Conservation (phyloP, 2,888 invertebrate genomes). For the Drosophila tripunctata region DNA sequence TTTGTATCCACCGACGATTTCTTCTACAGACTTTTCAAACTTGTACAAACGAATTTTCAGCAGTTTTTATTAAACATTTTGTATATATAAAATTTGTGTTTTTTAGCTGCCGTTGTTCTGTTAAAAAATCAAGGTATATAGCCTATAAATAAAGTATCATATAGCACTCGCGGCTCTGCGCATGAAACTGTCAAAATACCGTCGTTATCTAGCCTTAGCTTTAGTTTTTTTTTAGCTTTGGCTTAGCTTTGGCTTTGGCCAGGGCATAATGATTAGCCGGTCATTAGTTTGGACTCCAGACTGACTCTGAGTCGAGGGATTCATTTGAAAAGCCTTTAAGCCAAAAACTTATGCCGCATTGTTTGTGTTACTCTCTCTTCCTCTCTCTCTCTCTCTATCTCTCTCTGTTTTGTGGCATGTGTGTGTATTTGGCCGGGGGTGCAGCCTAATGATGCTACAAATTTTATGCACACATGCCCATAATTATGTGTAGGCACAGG, state of each 20-base stretch:
- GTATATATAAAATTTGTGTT: constrained; percentile 1
- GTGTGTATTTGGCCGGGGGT: constrained; percentile 68
- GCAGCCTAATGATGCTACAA: constrained; percentile 76
- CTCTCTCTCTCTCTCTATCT: no score
- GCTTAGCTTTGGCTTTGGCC: constrained; percentile 48
- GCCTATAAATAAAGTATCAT: constrained; percentile 79
- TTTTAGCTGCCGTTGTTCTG: constrained; percentile 52
- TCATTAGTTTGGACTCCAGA: constrained; percentile 63
- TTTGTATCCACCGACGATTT: constrained; percentile 49
- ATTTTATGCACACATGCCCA: constrained; percentile 71
- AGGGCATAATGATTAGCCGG: constrained; percentile 74
- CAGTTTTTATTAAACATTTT: constrained; percentile 43
- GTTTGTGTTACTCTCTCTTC: no score
- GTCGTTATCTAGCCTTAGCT: constrained; percentile 69
- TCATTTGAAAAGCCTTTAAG: constrained; percentile 77
- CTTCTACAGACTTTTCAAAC: constrained; percentile 24
- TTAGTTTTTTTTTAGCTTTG: constrained; percentile 55
- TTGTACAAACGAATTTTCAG: constrained; percentile 60
- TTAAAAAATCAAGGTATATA: constrained; percentile 63
- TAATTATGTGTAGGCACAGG: constrained; percentile 47
- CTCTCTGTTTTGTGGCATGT: neutral
- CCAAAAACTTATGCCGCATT: constrained; percentile 69
- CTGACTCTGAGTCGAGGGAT: constrained; percentile 55
- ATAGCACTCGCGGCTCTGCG: constrained; percentile 76
- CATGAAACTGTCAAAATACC: constrained; percentile 74